Conservation (phyloP, 1,140 invertebrate genomes). For the Pristionchus pacificus region DNA sequence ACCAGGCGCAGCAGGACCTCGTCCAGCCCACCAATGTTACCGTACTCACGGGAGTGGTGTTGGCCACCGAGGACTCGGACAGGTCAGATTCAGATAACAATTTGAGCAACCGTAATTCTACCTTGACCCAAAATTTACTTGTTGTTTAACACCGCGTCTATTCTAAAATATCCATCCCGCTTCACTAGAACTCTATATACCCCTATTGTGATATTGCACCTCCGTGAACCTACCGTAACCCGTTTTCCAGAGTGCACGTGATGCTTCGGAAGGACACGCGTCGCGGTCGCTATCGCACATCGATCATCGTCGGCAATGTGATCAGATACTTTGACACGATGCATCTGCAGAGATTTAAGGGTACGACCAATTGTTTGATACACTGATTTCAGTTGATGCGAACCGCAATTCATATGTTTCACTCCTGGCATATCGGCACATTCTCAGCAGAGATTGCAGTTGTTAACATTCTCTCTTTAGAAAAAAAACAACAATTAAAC, state of each 20-base stretch:
- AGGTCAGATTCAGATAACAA: not conserved
- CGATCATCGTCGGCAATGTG: conserved; percentile 55
- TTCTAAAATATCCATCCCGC: no score
- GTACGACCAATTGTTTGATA: conserved; percentile 23
- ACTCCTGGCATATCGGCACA: not conserved
- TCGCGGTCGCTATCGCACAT: conserved; percentile 50
- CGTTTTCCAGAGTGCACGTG: conserved; percentile 44
- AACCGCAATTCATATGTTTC: no score
- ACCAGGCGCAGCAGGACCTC: conserved; percentile 47
- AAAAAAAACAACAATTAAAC: no score
- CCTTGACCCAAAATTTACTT: no score
- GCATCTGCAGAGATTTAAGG: conserved; percentile 50
- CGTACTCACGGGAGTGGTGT: conserved; percentile 50
- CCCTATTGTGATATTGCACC: no score
- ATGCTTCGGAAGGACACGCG: conserved; percentile 51
- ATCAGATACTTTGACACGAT: conserved; percentile 55
- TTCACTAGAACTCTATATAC: no score
- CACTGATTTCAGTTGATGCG: no score
- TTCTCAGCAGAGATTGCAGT: not conserved
- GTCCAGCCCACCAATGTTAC: conserved; percentile 56
- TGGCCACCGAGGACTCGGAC: conserved; percentile 49
- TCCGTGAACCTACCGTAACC: not conserved
- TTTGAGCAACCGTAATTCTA: no score
- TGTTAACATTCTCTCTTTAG: no score
- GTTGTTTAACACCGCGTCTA: no score